A percentile compares a stretch with the other conserved stretches of the same genome.
These are phyloP conservation scores for Buathra laborator DNA, from an alignment of 2,888 invertebrate species.

Conservation along the genomic window DNA sequence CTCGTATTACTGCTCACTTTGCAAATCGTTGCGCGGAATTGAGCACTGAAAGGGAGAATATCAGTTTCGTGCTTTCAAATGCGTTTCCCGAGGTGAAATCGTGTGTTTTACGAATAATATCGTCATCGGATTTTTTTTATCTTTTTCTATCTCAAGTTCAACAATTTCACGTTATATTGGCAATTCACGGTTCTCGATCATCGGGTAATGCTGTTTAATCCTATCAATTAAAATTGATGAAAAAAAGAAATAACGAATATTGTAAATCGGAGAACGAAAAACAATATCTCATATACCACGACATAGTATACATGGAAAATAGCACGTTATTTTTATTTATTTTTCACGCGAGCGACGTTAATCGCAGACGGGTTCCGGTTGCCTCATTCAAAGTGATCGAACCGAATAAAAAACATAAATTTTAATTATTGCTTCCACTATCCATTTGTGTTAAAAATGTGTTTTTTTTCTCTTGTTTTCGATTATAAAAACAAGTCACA, in stretches of 20 bases:
- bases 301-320: background rate
- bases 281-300: background rate
- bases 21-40: conserved; percentile 26
- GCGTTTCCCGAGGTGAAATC: conserved; percentile 14
- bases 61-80: conserved; percentile 8
- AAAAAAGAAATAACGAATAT: background rate
- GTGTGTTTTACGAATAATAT: conserved; percentile 53
- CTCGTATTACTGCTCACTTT: conserved; percentile 16
- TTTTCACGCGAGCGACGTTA: too few species aligned
- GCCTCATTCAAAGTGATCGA: too few species aligned
- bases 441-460: too few species aligned
- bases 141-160: background rate
- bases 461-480: too few species aligned
- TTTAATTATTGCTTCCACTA: too few species aligned
- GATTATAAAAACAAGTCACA: too few species aligned
- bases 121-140: conserved; percentile 48
- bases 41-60: conserved; percentile 9
- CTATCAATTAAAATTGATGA: conserved; percentile 10
- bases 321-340: background rate
- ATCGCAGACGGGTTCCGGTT: too few species aligned
- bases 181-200: conserved; percentile 23
- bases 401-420: too few species aligned
- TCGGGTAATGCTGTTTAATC: conserved; percentile 39
- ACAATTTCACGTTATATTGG: conserved; percentile 54
- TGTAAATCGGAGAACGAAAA: background rate